Evolutionary conservation across 2,888 invertebrate species (phyloP).

Genomic region (Notodromas monacha): DNA sequence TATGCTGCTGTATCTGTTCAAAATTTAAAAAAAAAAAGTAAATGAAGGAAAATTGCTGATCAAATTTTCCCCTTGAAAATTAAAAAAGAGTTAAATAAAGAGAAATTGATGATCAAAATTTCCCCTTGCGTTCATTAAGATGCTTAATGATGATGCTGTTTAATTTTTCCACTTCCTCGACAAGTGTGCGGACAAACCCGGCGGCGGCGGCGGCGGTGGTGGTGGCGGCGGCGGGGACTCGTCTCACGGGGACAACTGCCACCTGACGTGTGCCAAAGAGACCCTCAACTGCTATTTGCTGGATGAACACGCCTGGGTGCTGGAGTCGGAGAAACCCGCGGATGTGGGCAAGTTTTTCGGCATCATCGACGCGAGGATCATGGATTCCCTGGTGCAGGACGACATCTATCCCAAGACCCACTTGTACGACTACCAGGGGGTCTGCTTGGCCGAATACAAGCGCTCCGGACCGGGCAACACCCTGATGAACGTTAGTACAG

Average conservation of each 20-base stretch:
- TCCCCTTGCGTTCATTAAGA: too few species aligned
- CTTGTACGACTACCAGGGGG: slow-evolving; percentile 59
- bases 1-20: too few species aligned
- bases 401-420: slow-evolving; percentile 57
- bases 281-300: slow-evolving; percentile 67
- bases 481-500: slow-evolving; percentile 1
- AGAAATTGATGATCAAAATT: too few species aligned
- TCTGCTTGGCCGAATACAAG: slow-evolving; percentile 29
- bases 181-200: too few species aligned
- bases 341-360: slow-evolving; percentile 78
- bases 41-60: too few species aligned
- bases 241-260: background rate
- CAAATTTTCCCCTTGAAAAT: too few species aligned
- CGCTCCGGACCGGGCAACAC: background rate
- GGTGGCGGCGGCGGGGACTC: too few species aligned
- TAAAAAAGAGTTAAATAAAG: too few species aligned
- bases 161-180: too few species aligned
- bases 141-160: too few species aligned
- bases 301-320: slow-evolving; percentile 76
- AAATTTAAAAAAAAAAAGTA: too few species aligned
- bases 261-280: slow-evolving; percentile 42
- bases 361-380: slow-evolving; percentile 67
- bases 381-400: slow-evolving; percentile 61
- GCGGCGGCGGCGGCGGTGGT: too few species aligned
- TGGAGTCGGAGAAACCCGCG: slow-evolving; percentile 49